These are phyloP conservation scores for Bombus impatiens DNA, from an alignment of 1,140 invertebrate genomes.

Conservation along the genomic window DNA sequence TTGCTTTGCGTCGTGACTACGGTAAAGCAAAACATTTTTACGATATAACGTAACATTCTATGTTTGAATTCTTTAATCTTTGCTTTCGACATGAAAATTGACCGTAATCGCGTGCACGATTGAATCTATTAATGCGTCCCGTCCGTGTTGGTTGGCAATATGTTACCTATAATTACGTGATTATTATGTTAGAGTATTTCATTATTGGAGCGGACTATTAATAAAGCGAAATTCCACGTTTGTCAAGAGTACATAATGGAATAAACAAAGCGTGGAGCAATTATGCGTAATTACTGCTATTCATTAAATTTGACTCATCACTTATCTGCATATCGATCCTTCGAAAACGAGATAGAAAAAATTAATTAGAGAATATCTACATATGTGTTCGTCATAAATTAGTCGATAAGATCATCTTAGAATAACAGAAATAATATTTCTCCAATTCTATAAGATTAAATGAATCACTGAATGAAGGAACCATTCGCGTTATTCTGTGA, in stretches of 20 bases:
- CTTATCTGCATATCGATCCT: background rate
- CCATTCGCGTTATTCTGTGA: too few relatives aligned
- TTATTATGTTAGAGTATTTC: background rate
- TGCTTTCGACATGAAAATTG: background rate
- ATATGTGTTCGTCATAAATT: background rate
- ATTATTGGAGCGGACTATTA: background rate
- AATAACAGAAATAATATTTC: background rate
- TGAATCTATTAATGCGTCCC: background rate
- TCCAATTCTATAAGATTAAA: too few relatives aligned
- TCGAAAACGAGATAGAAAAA: background rate
- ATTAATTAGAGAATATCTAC: background rate
- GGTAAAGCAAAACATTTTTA: background rate
- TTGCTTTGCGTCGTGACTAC: background rate
- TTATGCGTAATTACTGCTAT: background rate
- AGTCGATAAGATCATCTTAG: background rate
- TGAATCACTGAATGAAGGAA: too few relatives aligned
- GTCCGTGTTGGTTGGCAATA: background rate
- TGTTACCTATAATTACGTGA: background rate
- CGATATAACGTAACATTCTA: background rate
- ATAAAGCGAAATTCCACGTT: background rate
- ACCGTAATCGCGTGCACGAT: background rate
- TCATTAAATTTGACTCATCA: background rate
- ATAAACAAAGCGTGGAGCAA: background rate
- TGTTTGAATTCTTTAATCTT: background rate
- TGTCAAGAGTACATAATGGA: background rate